These are phyloP conservation scores for Ecliptopera silaceata DNA, from an alignment of 2,888 invertebrate species.

Conservation along the genomic window DNA sequence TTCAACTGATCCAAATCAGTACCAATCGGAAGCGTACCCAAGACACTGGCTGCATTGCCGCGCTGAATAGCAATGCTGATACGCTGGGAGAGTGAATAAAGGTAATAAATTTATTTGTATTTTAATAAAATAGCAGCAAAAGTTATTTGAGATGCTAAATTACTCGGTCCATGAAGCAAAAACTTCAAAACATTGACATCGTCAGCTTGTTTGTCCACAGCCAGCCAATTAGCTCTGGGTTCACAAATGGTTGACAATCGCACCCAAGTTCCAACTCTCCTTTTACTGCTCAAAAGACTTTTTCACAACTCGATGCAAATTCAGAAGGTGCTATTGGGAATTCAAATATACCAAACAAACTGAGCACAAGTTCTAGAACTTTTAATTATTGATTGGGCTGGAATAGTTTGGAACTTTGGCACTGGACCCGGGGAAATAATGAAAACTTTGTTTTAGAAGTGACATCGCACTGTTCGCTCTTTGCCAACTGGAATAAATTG, in stretches of 20 bases:
- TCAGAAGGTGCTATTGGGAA: constrained; percentile 29
- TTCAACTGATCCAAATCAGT: no score
- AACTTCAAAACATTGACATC: constrained; percentile 12
- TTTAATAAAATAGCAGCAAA: constrained; percentile 3
- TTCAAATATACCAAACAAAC: constrained; percentile 36
- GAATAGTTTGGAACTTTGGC: constrained; percentile 28
- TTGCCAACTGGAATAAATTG: neutral
- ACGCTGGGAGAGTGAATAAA: no score
- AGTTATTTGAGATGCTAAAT: neutral
- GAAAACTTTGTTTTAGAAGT: constrained; percentile 2
- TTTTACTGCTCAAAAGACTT: constrained; percentile 36
- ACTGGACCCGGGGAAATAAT: constrained; percentile 4
- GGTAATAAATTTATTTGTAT: no score
- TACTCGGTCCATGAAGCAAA: constrained; percentile 5
- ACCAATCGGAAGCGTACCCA: no score
- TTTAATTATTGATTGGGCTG: constrained; percentile 49
- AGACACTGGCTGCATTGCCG: no score
- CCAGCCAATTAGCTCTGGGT: constrained; percentile 31
- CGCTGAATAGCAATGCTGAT: no score
- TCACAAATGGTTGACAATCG: constrained; percentile 32
- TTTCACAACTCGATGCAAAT: constrained; percentile 38
- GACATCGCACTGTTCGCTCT: neutral
- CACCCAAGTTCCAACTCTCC: constrained; percentile 29
- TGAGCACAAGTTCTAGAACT: constrained; percentile 44
- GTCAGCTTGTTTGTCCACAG: constrained; percentile 16